Evolutionary conservation across 2,113 vertebrate species (phyloP), one percentile per base, ranked within the genome.

Genomic region (Spheniscus mendiculus): DNA sequence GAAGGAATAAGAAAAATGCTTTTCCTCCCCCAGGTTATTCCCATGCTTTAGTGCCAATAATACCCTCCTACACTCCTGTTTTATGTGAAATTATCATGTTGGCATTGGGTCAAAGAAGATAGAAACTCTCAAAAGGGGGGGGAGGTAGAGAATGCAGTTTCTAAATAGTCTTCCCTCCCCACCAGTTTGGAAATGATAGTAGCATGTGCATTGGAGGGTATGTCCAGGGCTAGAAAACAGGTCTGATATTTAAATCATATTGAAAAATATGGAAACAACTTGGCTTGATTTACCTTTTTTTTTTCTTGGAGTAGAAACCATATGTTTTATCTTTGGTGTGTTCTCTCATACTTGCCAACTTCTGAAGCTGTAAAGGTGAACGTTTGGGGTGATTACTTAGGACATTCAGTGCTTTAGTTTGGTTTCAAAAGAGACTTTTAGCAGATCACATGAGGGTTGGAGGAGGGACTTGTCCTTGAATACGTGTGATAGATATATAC

Each of bases 11-110:
- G 71, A 93, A 62, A 83, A 93, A 34, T 44, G 8, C 32, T 88
- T 89, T 92, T 88, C 53, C 52, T 94, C 93, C 96, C 36, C 10
- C 82, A 80, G 97, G 95, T 95, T 96, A 83, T 97, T 97, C 97
- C 97, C 96, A 96, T 96, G 93, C 84, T 92, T 90, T 92, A 90
- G 79, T 93, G 97, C 97, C 95, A 97, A 11, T 85, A 93, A 40
- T 90, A 29, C 71, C 82, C 90, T 95, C 97, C 97, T 80, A 96
- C 97, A 81, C 87, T 83, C 44, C 56, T 38, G 17, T 90, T 94
- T 96, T 55, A 88, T 93, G 84, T 91, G 87, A 94, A 93, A 96
- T 90, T 95, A 92, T 49, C 9, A 4, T 45, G 19, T 83, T 97
- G 96, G 96, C 93, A 45, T 44, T 86, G 42, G 62, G 96, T 94